A percentile compares a stretch with the other conserved stretches of the same genome.
Conservation (phyloP, 2,888 invertebrate genomes). For the Melanophora roralis region DNA sequence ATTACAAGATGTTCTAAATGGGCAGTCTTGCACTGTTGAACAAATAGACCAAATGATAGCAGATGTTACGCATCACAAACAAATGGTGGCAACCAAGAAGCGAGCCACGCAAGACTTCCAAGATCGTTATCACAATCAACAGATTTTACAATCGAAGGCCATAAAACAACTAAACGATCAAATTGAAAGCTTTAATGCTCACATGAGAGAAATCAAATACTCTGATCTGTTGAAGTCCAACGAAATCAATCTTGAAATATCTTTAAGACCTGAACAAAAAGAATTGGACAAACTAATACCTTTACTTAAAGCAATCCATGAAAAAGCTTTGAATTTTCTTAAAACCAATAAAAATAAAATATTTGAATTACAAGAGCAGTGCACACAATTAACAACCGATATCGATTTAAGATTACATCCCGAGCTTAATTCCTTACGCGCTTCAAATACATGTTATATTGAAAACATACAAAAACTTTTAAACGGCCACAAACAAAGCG, state of each 20-base stretch:
- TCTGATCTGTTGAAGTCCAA: constrained; percentile 55
- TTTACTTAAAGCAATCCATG: constrained; percentile 28
- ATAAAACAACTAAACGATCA: constrained; percentile 69
- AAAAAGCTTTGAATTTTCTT: constrained; percentile 10
- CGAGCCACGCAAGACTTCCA: constrained; percentile 67
- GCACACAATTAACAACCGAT: constrained; percentile 22
- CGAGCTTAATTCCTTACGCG: constrained; percentile 37
- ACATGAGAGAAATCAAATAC: constrained; percentile 66
- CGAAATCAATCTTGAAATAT: constrained; percentile 62
- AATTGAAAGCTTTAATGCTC: constrained; percentile 66
- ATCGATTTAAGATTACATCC: constrained; percentile 42
- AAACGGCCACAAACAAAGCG: constrained; percentile 38
- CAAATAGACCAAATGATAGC: constrained; percentile 67
- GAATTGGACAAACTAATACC: constrained; percentile 53
- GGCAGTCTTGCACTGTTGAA: constrained; percentile 64
- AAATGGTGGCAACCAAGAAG: constrained; percentile 66
- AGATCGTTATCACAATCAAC: constrained; percentile 68
- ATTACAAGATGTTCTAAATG: constrained; percentile 61
- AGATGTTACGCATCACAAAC: constrained; percentile 65
- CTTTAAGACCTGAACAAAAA: constrained; percentile 61
- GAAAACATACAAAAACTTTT: constrained; percentile 53
- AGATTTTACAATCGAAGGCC: constrained; percentile 68
- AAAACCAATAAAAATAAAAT: constrained; percentile 30
- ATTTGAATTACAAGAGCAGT: constrained; percentile 34
- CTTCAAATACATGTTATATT: constrained; percentile 40